These are phyloP conservation scores for Callaeas wilsoni DNA, from an alignment of 2,113 vertebrate genomes.

Conservation along the genomic window DNA sequence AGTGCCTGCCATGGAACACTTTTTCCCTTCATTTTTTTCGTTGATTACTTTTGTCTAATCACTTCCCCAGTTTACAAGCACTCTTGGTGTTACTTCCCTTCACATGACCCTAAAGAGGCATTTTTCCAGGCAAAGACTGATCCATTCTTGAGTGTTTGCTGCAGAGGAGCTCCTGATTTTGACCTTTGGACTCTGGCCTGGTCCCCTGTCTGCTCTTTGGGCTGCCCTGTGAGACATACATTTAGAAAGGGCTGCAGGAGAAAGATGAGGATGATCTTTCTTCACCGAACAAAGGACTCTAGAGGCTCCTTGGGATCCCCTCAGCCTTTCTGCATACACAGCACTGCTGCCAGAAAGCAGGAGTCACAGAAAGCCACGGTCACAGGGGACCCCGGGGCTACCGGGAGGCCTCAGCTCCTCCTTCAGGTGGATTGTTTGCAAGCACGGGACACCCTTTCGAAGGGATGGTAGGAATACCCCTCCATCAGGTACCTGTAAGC, in stretches of 20 bases:
- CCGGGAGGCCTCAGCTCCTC: not conserved
- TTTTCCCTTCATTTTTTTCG: not conserved
- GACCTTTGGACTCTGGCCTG: not conserved
- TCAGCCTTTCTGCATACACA: not conserved
- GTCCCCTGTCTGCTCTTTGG: not conserved
- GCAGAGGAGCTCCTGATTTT: not conserved
- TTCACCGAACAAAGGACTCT: rapidly evolving
- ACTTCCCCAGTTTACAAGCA: not conserved
- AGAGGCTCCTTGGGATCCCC: not conserved
- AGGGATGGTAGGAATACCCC: rapidly evolving
- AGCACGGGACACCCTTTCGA: rapidly evolving
- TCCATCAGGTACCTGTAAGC: not conserved
- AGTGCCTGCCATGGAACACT: rapidly evolving
- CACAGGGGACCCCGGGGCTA: not conserved
- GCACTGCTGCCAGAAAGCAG: not conserved
- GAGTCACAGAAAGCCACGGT: not conserved
- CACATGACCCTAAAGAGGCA: not conserved
- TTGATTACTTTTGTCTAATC: not conserved
- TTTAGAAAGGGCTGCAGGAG: not conserved
- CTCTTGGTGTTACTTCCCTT: not conserved
- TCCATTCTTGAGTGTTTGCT: not conserved
- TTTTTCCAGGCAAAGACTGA: not conserved
- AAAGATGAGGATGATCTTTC: not conserved
- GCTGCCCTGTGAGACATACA: not conserved
- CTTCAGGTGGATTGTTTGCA: too few relatives aligned